phyloP scores from a whole-genome alignment of 1,140 invertebrate species.

The Sminthurinus signatus region DNA sequence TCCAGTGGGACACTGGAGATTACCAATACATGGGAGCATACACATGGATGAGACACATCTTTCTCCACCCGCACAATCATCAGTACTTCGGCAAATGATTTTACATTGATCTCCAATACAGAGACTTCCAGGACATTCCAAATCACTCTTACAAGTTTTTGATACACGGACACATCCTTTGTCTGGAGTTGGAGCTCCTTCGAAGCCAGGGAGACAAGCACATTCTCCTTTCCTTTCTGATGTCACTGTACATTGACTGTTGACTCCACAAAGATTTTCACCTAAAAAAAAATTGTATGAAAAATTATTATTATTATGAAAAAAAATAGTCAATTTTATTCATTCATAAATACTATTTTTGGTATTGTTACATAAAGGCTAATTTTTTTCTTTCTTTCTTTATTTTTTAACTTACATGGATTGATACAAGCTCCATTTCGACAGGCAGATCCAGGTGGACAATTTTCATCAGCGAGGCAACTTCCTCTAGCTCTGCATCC shows the following conservation, averaged over 20 bases:
- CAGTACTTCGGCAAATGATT: slow-evolving; percentile 66
- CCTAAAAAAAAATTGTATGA: too few relatives aligned
- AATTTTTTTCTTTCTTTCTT: too few relatives aligned
- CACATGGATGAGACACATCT: slow-evolving; percentile 71
- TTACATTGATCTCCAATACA: slow-evolving; percentile 77
- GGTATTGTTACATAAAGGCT: too few relatives aligned
- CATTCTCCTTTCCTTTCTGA: slow-evolving; percentile 64
- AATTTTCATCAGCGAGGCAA: slow-evolving; percentile 64
- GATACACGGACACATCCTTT: slow-evolving; percentile 65
- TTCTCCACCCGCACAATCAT: slow-evolving; percentile 73
- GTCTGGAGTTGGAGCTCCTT: slow-evolving; percentile 51
- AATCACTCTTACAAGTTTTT: slow-evolving; percentile 59
- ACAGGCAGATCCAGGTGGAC: slow-evolving; percentile 66
- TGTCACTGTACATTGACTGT: slow-evolving; percentile 66
- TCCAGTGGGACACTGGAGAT: slow-evolving; percentile 67
- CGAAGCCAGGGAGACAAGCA: slow-evolving; percentile 64
- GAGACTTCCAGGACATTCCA: slow-evolving; percentile 66
- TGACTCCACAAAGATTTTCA: slow-evolving; percentile 64
- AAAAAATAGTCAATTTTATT: too few relatives aligned
- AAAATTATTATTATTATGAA: too few relatives aligned
- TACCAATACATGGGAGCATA: slow-evolving; percentile 64
- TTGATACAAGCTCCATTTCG: slow-evolving; percentile 61
- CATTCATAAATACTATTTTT: too few relatives aligned
- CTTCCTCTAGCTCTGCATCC: slow-evolving; percentile 70
- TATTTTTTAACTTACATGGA: too few relatives aligned